Conservation (phyloP, 1,140 invertebrate genomes). For the Bradysia coprophila region DNA sequence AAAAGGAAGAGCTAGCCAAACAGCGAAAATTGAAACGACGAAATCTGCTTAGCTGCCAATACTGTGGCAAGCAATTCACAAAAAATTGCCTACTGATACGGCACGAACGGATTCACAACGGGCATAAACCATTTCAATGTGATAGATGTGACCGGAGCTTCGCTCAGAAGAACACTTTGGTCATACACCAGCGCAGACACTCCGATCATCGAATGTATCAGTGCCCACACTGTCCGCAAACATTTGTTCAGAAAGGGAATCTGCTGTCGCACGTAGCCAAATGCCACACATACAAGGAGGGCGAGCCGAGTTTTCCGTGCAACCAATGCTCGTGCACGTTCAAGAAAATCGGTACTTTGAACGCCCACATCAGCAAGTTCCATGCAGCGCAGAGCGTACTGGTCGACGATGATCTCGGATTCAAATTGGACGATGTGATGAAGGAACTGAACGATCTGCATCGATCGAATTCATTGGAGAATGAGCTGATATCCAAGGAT, state of each 20-base stretch:
- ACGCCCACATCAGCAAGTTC: not conserved
- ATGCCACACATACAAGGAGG: not conserved
- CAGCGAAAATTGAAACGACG: not conserved
- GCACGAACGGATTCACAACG: slow-evolving; percentile 5
- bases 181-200: slow-evolving; percentile 4
- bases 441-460: not conserved
- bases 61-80: slow-evolving; percentile 1
- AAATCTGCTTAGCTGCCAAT: not conserved
- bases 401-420: not conserved
- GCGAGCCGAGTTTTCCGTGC: not conserved
- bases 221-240: slow-evolving; percentile 3
- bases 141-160: slow-evolving; percentile 4
- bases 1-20: not conserved
- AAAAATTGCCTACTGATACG: not conserved
- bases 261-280: slow-evolving; percentile 5
- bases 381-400: not conserved
- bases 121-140: slow-evolving; percentile 5
- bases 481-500: not conserved
- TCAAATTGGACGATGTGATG: not conserved
- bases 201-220: slow-evolving; percentile 1
- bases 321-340: not conserved
- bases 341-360: not conserved
- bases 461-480: not conserved
- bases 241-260: not conserved
- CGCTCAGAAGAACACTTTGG: slow-evolving; percentile 1